Evolutionary conservation across 2,113 vertebrate species (phyloP), one percentile per base, ranked within the genome.

Genomic region (Stegostoma tigrinum): DNA sequence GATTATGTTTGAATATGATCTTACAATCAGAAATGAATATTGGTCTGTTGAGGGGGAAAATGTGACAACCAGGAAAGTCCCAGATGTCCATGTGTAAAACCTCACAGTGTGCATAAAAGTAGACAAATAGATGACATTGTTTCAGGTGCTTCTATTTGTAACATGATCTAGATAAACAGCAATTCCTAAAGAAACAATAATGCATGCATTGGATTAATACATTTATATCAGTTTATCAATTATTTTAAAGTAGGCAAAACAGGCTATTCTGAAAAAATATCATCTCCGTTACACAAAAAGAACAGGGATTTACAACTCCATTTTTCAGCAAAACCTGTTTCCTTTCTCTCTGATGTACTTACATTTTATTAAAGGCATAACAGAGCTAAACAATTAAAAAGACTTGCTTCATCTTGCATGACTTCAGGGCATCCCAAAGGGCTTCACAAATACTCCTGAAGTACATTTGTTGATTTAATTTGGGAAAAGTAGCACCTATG

Each of bases 31-130:
- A 42, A 66, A 94, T 68, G 67, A 70, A 72, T 23, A 48, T 24
- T 14, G 14, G 67, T 10, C 38, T 67, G 27, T 2, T 48, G 93
- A 70, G 55, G 55, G 55, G 55, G 93, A 72, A 24, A 70, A 48
- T 45, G 0, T 95, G 91, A 70, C 38, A 95, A 67, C 67, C 38
- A 70, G 93, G 38, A 70, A 23, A 27, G 93, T 0, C 67, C 23
- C 93, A 95, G 93, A 48, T 48, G 12, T 24, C 42, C 23, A 95
- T 42, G 67, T 45, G 24, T 72, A 94, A 42, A 67, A 94, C 68
- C 64, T 94, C 66, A 45, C 24, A 48, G n/a, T 94, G 91, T 68
- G 91, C 64, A 94, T 68, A 94, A 94, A 94, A 67, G 68, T 94
- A 45, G 34, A 45, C 8, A 45, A 45, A 45, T 34, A 64, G 19